Base-by-base conservation (phyloP, 2,113 vertebrate genomes). In the Carassius auratus region DNA sequence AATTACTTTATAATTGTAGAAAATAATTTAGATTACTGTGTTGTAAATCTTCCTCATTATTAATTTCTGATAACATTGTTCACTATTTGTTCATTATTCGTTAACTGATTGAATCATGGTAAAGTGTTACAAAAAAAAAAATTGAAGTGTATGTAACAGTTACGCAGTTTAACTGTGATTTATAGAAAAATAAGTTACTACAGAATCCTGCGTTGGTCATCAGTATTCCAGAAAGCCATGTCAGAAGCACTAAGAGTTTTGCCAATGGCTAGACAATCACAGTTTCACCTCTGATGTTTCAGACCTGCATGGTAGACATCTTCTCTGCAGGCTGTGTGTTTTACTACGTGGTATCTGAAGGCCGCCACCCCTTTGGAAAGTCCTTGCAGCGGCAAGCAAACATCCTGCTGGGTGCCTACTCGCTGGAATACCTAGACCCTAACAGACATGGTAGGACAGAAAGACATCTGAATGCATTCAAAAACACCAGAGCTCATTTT, bases 321-420 rank as follows among this genome's bases (percentile, higher is more conserved):
- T 99, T 99, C 93, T 99, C 98, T 15, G 97, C 97, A 1, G 98
- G 98, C 79, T 99, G 98, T 23, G 96, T 99, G 83, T 99, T 99
- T 55, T 99, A 98, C 90, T 99, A 99, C 0, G 97, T 98, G 91
- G 93, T 98, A 36, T 97, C 98, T 1, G 94, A 97, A 83, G 97
- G 98, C 59, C 95, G 94, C 87, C 98, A 99, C 68, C 97, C 98
- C 4, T 99, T 97, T 38, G 98, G 98, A 91, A 99, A 98, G 87
- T 97, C 97, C 83, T 94, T 99, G 64, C 98, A 99, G 93, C 95
- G 98, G 61, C 98, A 99, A 91, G 97, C 97, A 88, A 99, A 99
- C 91, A 99, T 99, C 85, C 94, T 99, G 3, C 93, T 97, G 69
- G 97, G 97, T 0, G 93, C 95, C 0, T 98, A 95, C 94, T 96